phyloP scores from a whole-genome alignment of 2,797 vertebrate genomes.

The Intellagama lesueurii region DNA sequence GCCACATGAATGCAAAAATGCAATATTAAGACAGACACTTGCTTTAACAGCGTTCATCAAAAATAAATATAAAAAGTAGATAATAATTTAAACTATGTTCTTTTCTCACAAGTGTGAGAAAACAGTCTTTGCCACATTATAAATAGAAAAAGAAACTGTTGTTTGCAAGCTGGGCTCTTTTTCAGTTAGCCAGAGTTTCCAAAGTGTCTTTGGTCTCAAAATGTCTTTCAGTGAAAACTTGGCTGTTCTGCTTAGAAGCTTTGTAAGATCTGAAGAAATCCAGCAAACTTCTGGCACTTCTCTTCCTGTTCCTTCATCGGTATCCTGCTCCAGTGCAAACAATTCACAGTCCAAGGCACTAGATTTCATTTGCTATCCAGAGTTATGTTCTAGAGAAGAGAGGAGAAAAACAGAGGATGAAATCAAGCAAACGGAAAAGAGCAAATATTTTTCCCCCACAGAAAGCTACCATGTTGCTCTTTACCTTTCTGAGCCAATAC shows the following conservation, averaged over 20 bases:
- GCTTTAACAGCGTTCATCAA: constrained; percentile 64
- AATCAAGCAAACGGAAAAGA: not conserved
- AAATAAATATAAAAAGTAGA: constrained; percentile 82
- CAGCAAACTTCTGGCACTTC: constrained; percentile 65
- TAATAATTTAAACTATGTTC: constrained; percentile 78
- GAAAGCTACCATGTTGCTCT: not conserved
- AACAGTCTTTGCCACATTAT: constrained; percentile 64
- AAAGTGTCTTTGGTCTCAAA: constrained; percentile 54
- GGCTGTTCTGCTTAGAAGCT: constrained; percentile 71
- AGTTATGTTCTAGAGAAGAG: constrained; percentile 49
- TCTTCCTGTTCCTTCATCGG: constrained; percentile 68
- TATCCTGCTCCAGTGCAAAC: constrained; percentile 67
- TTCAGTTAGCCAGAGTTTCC: constrained; percentile 60
- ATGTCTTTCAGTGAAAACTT: constrained; percentile 47
- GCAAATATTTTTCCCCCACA: not conserved
- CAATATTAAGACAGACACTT: constrained; percentile 76
- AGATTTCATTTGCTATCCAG: constrained; percentile 65
- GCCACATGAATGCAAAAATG: constrained; percentile 74
- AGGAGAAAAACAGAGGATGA: constrained; percentile 46
- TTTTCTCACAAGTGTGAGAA: constrained; percentile 64
- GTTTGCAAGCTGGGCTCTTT: constrained; percentile 52
- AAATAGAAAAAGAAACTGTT: constrained; percentile 71
- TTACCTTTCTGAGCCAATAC: not conserved
- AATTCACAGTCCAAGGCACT: constrained; percentile 67
- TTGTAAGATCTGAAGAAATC: constrained; percentile 66